A percentile compares a stretch with the other conserved stretches of the same genome.
These are phyloP conservation scores for Brachypodius melanocephalos DNA, from an alignment of 2,113 vertebrate genomes.

Conservation along the genomic window DNA sequence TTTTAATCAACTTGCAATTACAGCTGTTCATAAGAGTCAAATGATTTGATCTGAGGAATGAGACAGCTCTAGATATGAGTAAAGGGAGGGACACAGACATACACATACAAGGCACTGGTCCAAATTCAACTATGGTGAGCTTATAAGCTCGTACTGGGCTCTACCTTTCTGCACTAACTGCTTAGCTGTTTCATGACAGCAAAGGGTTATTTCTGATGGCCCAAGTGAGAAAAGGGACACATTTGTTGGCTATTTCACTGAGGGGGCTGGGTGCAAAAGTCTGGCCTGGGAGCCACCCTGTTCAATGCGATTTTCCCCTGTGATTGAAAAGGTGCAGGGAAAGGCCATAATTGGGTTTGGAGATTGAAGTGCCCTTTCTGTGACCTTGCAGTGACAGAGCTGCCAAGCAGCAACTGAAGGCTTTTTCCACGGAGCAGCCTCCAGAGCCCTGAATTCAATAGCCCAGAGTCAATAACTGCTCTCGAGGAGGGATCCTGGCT, in stretches of 20 bases:
- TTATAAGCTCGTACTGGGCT: not conserved
- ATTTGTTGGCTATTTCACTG: not conserved
- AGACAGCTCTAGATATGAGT: slow-evolving; percentile 1
- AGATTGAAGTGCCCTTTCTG: not conserved
- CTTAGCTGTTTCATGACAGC: not conserved
- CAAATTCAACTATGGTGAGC: not conserved
- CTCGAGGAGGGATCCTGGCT: not conserved
- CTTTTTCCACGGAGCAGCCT: slow-evolving; percentile 14
- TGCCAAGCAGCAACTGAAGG: not conserved
- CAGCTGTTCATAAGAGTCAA: not conserved
- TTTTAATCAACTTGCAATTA: slow-evolving; percentile 13
- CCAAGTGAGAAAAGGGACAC: not conserved
- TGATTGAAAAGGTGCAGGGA: not conserved
- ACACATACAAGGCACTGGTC: not conserved
- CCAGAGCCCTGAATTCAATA: slow-evolving; percentile 44
- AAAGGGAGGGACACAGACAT: not conserved
- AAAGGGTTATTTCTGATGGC: not conserved
- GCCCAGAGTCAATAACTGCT: slow-evolving; percentile 19
- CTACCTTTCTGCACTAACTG: not conserved
- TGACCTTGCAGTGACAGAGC: slow-evolving; percentile 8
- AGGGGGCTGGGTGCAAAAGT: not conserved
- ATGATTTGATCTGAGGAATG: not conserved
- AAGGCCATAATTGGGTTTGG: not conserved
- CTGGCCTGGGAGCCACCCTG: not conserved
- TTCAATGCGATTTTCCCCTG: not conserved